Percentiles rank a stretch among this genome's conserved stretches.
Conservation (phyloP, 2,888 invertebrate genomes). For the Acrobeloides nanus region DNA sequence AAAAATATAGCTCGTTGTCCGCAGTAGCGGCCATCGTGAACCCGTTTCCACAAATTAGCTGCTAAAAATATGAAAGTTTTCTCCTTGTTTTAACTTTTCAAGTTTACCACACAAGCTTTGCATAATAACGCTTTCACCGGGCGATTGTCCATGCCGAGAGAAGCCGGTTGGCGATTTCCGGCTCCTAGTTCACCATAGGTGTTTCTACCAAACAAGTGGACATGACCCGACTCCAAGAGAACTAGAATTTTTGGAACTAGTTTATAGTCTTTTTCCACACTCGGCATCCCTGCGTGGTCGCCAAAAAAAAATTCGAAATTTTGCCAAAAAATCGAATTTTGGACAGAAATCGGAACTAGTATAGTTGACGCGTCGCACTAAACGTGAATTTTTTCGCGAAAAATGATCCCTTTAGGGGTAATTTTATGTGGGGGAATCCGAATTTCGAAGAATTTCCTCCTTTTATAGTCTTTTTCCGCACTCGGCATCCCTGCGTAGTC, state of each 20-base stretch:
- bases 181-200: constrained; percentile 64
- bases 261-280: background rate
- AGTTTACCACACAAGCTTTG: constrained; percentile 42
- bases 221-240: constrained; percentile 63
- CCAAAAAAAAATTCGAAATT: no score
- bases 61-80: constrained; percentile 54
- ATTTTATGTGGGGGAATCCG: no score
- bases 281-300: no score
- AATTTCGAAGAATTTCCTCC: no score
- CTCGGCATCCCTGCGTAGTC: no score
- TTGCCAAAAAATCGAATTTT: no score
- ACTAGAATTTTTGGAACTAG: no score
- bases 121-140: constrained; percentile 56
- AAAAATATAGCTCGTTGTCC: constrained; percentile 66
- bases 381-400: no score
- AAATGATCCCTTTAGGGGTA: no score
- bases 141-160: constrained; percentile 51
- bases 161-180: constrained; percentile 55
- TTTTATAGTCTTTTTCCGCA: no score
- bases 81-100: constrained; percentile 10
- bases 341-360: no score
- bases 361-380: no score
- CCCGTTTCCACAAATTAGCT: constrained; percentile 64
- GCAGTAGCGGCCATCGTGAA: constrained; percentile 65
- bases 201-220: constrained; percentile 66